Conservation (phyloP, 1,140 invertebrate genomes). For the Papilio aristodemus region DNA sequence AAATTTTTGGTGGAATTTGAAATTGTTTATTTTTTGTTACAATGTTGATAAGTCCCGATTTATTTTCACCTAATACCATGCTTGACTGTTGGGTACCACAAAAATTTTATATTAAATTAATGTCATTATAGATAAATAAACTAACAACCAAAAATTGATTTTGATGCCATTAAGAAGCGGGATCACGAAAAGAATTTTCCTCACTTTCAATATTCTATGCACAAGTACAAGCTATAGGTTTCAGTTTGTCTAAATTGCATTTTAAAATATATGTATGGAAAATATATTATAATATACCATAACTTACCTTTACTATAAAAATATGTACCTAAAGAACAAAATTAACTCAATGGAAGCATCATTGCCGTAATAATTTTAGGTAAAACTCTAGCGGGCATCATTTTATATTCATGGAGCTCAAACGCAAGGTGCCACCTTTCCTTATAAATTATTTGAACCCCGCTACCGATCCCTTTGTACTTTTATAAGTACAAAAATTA, state of each 20-base stretch:
- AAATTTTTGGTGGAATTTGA: too few species aligned
- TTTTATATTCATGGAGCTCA: constrained; percentile 57
- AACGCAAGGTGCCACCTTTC: constrained; percentile 56
- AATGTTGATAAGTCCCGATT: too few species aligned
- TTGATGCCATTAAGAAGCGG: too few species aligned
- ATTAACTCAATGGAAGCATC: constrained; percentile 35
- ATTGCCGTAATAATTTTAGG: constrained; percentile 36
- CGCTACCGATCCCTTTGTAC: constrained; percentile 56
- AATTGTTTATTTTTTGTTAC: too few species aligned
- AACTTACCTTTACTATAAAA: constrained; percentile 26
- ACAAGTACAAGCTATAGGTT: too few species aligned
- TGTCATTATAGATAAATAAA: too few species aligned
- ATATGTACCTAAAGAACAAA: background rate
- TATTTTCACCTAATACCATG: too few species aligned
- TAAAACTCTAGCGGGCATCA: constrained; percentile 39
- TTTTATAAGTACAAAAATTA: constrained; percentile 40
- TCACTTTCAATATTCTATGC: too few species aligned
- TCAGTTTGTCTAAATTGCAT: background rate
- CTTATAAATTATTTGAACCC: constrained; percentile 68
- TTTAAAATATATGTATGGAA: background rate
- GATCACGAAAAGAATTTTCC: too few species aligned
- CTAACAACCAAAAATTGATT: too few species aligned
- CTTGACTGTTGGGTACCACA: too few species aligned
- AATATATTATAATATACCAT: background rate
- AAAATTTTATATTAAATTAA: too few species aligned